Evolutionary conservation across 2,797 vertebrate genomes (phyloP).

Genomic region (Peromyscus eremicus): DNA sequence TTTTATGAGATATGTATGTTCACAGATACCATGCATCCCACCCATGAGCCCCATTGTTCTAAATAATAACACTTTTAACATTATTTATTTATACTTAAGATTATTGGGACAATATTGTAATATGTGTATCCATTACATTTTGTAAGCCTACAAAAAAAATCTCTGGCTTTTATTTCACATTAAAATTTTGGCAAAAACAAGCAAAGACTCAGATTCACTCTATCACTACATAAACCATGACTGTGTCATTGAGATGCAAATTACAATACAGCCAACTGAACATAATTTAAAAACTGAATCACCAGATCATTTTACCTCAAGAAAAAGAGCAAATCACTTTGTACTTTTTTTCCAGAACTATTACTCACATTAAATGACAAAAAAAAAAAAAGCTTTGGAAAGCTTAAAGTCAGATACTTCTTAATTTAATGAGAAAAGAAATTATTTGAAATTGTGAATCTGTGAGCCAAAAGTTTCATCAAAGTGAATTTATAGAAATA

Average conservation of each 20-base stretch:
- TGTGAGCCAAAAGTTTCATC: slow-evolving; percentile 14
- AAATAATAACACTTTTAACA: slow-evolving; percentile 2
- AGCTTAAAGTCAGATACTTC: slow-evolving; percentile 1
- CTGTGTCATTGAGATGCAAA: background rate
- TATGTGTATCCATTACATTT: background rate
- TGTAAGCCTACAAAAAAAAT: slow-evolving; percentile 27
- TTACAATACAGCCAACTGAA: background rate
- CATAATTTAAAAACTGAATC: slow-evolving; percentile 53
- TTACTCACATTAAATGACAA: slow-evolving; percentile 15
- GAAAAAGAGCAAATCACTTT: slow-evolving; percentile 6
- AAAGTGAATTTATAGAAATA: background rate
- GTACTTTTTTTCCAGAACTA: slow-evolving; percentile 48
- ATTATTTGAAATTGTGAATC: background rate
- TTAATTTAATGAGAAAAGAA: slow-evolving; percentile 14
- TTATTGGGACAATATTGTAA: background rate
- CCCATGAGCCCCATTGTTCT: background rate
- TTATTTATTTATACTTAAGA: slow-evolving; percentile 23
- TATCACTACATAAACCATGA: background rate
- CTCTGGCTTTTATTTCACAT: slow-evolving; percentile 52
- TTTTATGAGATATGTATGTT: background rate
- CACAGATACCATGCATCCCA: background rate
- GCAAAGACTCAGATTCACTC: slow-evolving; percentile 15
- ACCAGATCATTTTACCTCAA: background rate
- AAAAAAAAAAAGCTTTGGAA: background rate
- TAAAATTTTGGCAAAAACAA: slow-evolving; percentile 51